These are phyloP conservation scores for Chalcosyrphus nemorum DNA, from an alignment of 2,888 invertebrate genomes.

Conservation along the genomic window DNA sequence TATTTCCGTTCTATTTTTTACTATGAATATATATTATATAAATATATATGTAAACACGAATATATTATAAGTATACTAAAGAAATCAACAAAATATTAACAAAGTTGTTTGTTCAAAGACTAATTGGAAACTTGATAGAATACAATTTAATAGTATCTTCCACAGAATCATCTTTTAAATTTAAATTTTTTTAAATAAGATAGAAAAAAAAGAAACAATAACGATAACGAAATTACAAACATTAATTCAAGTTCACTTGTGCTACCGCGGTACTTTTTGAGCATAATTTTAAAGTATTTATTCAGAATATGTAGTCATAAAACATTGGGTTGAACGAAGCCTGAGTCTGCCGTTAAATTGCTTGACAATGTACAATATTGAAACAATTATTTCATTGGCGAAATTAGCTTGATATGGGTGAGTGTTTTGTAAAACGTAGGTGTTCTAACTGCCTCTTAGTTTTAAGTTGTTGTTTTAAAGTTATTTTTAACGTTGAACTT, in stretches of 20 bases:
- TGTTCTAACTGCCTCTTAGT: too few relatives aligned
- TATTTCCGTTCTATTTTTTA: slow-evolving; percentile 36
- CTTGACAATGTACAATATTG: too few relatives aligned
- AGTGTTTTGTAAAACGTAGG: too few relatives aligned
- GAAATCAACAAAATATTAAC: slow-evolving; percentile 63
- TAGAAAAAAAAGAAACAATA: not conserved
- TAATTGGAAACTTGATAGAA: slow-evolving; percentile 50
- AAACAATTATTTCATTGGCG: too few relatives aligned
- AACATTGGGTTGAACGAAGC: too few relatives aligned
- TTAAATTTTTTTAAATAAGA: slow-evolving; percentile 24
- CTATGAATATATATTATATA: not conserved
- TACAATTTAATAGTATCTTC: slow-evolving; percentile 50
- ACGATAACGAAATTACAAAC: slow-evolving; percentile 18
- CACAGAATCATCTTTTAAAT: slow-evolving; percentile 20
- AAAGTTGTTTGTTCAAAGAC: slow-evolving; percentile 61
- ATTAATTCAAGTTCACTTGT: slow-evolving; percentile 10
- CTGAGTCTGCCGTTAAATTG: too few relatives aligned
- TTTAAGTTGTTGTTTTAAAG: too few relatives aligned
- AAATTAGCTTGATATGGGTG: too few relatives aligned
- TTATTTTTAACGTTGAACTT: too few relatives aligned
- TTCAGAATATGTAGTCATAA: too few relatives aligned
- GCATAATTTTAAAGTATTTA: too few relatives aligned
- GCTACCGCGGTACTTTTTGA: too few relatives aligned
- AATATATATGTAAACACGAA: not conserved
- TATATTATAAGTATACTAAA: slow-evolving; percentile 53